Percentiles rank a stretch among this genome's conserved stretches.
phyloP scores from a whole-genome alignment of 2,797 vertebrate genomes.

The Chrosomus eos region DNA sequence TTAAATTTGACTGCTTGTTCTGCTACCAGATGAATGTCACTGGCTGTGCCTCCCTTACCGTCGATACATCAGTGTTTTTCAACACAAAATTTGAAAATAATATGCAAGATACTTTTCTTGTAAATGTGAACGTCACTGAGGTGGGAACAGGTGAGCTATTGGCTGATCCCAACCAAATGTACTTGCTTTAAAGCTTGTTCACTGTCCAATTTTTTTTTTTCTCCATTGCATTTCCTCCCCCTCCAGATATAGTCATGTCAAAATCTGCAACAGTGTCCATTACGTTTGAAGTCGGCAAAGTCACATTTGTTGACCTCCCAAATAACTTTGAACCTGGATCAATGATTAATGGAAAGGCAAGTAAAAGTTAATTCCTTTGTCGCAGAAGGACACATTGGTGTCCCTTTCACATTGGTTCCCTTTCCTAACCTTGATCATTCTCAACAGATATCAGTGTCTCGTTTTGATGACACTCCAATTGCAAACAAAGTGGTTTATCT shows the following conservation, averaged over 20 bases:
- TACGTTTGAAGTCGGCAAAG: conserved; percentile 19
- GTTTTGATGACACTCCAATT: too few relatives aligned
- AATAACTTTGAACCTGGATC: background rate
- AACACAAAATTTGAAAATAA: background rate
- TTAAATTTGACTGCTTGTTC: accelerated
- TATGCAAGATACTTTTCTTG: background rate
- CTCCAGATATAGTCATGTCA: too few relatives aligned
- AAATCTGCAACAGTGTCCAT: too few relatives aligned
- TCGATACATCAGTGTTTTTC: conserved; percentile 28
- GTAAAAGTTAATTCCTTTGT: background rate
- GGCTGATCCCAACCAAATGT: background rate
- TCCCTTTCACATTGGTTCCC: too few relatives aligned
- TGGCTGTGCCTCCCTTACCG: conserved; percentile 23
- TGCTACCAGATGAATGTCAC: conserved; percentile 13
- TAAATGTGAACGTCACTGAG: conserved; percentile 36
- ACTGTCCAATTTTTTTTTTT: accelerated
- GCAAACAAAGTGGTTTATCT: too few relatives aligned
- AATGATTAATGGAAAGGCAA: conserved; percentile 32
- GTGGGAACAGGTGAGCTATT: conserved; percentile 50
- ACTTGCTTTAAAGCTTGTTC: too few relatives aligned
- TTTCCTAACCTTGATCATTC: too few relatives aligned
- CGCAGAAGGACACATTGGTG: accelerated
- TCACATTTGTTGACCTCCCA: conserved; percentile 35
- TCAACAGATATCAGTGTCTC: too few relatives aligned
- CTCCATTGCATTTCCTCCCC: too few relatives aligned